phyloP scores from a whole-genome alignment of 2,888 invertebrate genomes.

The Pteria penguin region DNA sequence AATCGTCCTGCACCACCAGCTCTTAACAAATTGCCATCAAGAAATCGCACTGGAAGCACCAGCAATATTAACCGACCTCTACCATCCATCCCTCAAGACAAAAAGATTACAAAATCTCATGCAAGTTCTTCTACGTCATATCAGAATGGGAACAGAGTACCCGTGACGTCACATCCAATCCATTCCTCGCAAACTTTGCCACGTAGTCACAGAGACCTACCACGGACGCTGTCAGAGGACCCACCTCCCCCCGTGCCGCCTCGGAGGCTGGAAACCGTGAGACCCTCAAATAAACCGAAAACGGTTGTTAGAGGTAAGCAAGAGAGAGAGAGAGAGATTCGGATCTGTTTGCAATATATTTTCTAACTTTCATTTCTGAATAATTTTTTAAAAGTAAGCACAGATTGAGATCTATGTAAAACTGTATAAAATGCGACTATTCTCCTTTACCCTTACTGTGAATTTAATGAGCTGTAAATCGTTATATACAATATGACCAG shows the following conservation, averaged over 20 bases:
- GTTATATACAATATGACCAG: too few species aligned
- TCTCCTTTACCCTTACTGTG: too few species aligned
- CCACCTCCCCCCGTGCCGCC: conserved; percentile 6
- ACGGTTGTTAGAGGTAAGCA: too few species aligned
- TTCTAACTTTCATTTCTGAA: too few species aligned
- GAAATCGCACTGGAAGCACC: neutral
- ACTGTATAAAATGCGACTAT: too few species aligned
- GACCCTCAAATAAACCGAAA: too few species aligned
- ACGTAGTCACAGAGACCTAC: neutral
- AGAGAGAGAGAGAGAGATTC: too few species aligned
- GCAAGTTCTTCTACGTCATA: neutral
- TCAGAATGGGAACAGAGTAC: neutral
- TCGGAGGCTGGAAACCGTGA: neutral
- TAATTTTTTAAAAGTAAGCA: too few species aligned
- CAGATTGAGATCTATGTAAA: too few species aligned
- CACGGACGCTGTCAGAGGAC: neutral
- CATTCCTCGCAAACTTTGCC: conserved; percentile 14
- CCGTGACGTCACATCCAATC: neutral
- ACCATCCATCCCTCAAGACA: neutral
- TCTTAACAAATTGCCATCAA: conserved; percentile 5
- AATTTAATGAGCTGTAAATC: too few species aligned
- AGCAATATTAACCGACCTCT: neutral
- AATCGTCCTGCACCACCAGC: conserved; percentile 6
- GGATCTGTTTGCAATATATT: too few species aligned
- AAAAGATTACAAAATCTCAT: too few species aligned